Base-by-base conservation (phyloP, 2,797 vertebrate species). In the Helicolenus hilgendorfi region DNA sequence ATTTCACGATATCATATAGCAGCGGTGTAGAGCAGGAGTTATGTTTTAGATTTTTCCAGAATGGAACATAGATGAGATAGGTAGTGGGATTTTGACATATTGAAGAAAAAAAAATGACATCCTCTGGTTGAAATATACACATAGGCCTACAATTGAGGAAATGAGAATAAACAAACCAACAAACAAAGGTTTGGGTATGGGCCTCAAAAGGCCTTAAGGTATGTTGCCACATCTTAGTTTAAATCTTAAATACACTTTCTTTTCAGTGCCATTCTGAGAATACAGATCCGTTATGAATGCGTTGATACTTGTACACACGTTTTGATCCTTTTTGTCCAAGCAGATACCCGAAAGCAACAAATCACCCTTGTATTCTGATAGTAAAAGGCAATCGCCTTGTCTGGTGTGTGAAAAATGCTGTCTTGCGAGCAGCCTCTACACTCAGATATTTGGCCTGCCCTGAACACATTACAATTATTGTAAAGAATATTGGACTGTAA, bases 1-100 rank as follows among this genome's bases (percentile, higher is more conserved):
- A 92, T 94, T 92, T 92, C 55, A 80, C 88, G 63, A 78, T 84
- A 90, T 92, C 91, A 81, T 89, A 91, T 80, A 78, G 77, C 56
- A 41, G 72, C 13, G 79, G 58, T 79, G 86, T 81, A 68, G 76
- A 84, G 77, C 83, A 72, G 56, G 79, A 89, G 76, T 79, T 84
- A 63, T 74, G 71, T 83, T 90, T 89, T 72, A 83, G 84, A 58
- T 65, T 72, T 62, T 82, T 65, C 18, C 60, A 58, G 82, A 55
- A 49, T 15, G 80, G 53, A 73, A 91, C 22, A 33, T 1, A 72
- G 62, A 81, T 90, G 68, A 87, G 78, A 86, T 83, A 85, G 69
- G 77, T 72, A 29, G 53, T 10, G 63, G 56, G 67, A 72, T 84
- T 85, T 79, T 83, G 67, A 72, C 56, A 27, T 45, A 59, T 53